Evolutionary conservation across 2,888 invertebrate species (phyloP), one percentile per base, ranked within the genome.

Genomic region (Apotomis capreana): DNA sequence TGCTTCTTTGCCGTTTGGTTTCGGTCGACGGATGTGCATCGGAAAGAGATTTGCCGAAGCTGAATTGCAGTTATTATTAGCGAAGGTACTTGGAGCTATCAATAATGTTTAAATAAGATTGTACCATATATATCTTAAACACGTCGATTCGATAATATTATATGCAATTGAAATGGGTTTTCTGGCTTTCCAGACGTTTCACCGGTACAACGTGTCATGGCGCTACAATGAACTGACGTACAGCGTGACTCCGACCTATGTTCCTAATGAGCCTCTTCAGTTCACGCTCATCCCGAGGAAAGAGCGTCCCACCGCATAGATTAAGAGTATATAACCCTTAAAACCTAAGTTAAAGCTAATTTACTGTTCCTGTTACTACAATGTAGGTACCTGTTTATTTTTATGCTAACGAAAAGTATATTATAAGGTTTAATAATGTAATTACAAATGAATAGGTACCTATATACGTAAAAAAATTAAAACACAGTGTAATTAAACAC

Each of bases 31-130:
- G 76, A 96, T 96, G 93, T 97, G 96, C 86, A 93, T 96, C 79
- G 97, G 97, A 63, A 95, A 96, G 79, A 92, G 97, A 81, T 96
- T 97, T 87, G 97, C 97, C 15, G 97, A 97, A 89, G 95, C 95
- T 64, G 97, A 97, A 88, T 88, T 97, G 78, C 95, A 96, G 80
- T 95, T 96, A 76, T 87, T 96, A 78, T 84, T 96, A 61, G 95
- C 96, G n/a, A 96, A 96, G 94, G 96, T 96, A 74, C 37, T 44
- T 63, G 13, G 52, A 44, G 40, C 40, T 5, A 40, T 40, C 40
- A 40, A 40, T 44, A 26, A 54, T 15, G 26, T 61, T 36, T 26
- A 6, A 49, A 61, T 26, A 46, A 26, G 26, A 61, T 49, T 12
- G 4, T 12, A 57, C 5, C 12, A n/a, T 36, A 49, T 36, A 49